These are phyloP conservation scores for Odontocerum albicorne DNA, from an alignment of 2,888 invertebrate species.

Conservation along the genomic window DNA sequence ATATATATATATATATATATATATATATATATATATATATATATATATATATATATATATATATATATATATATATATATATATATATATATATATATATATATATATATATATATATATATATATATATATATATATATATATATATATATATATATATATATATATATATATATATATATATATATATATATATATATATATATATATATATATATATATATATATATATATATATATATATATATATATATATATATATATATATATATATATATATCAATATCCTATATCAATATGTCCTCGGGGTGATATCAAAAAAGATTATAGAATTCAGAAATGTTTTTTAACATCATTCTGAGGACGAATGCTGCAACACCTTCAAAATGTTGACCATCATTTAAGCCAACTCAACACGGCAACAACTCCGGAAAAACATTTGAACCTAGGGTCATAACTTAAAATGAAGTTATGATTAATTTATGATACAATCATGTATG, in stretches of 20 bases:
- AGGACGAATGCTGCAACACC: no score
- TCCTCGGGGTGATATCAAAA: no score
- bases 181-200: background rate
- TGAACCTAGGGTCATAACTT: no score
- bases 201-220: background rate
- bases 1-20: background rate
- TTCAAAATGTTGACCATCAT: no score
- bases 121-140: background rate
- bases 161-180: background rate
- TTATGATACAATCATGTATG: no score
- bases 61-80: background rate
- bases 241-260: background rate
- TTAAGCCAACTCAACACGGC: no score
- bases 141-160: background rate
- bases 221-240: background rate
- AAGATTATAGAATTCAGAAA: no score
- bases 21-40: background rate
- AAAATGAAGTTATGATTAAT: no score
- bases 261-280: background rate
- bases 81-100: background rate
- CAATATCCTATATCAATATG: no score
- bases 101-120: background rate
- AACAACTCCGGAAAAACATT: no score
- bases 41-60: background rate
- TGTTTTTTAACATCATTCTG: no score